Evolutionary conservation across 2,113 vertebrate genomes (phyloP).

Genomic region (Reinhardtius hippoglossoides): DNA sequence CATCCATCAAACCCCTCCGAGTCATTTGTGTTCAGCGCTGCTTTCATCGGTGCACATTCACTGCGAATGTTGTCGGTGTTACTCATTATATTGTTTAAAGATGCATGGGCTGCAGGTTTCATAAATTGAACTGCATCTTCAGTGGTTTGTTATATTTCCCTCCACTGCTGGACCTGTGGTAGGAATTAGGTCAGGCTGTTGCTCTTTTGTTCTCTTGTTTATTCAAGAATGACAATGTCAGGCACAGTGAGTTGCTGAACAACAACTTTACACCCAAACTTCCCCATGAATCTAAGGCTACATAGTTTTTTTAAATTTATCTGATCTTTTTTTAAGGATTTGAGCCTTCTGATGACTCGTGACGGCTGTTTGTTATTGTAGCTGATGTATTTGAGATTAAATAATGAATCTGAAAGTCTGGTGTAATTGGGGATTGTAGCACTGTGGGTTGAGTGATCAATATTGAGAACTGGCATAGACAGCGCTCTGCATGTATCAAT

Average conservation of each 20-base stretch:
- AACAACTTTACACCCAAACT: too few relatives aligned
- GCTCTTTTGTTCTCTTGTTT: slow-evolving; percentile 32
- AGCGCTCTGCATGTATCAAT: not conserved
- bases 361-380: not conserved
- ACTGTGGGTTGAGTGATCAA: not conserved
- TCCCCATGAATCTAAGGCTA: too few relatives aligned
- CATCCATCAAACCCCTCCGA: slow-evolving; percentile 43
- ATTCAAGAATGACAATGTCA: slow-evolving; percentile 24
- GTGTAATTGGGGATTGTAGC: not conserved
- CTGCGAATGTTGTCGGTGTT: slow-evolving; percentile 17
- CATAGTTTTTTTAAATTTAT: too few relatives aligned
- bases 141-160: slow-evolving; percentile 18
- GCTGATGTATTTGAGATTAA: not conserved
- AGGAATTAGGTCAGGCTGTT: slow-evolving; percentile 38
- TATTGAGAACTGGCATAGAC: not conserved
- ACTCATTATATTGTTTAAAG: not conserved
- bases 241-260: not conserved
- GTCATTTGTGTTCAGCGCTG: not conserved
- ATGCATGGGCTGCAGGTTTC: slow-evolving; percentile 19
- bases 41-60: slow-evolving; percentile 20
- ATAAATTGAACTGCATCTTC: slow-evolving; percentile 32
- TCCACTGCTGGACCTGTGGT: slow-evolving; percentile 5
- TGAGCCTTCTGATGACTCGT: not conserved
- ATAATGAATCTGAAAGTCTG: not conserved
- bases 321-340: not conserved